Base-by-base conservation (phyloP, 2,113 vertebrate genomes). In the Ancistrus triradiatus region DNA sequence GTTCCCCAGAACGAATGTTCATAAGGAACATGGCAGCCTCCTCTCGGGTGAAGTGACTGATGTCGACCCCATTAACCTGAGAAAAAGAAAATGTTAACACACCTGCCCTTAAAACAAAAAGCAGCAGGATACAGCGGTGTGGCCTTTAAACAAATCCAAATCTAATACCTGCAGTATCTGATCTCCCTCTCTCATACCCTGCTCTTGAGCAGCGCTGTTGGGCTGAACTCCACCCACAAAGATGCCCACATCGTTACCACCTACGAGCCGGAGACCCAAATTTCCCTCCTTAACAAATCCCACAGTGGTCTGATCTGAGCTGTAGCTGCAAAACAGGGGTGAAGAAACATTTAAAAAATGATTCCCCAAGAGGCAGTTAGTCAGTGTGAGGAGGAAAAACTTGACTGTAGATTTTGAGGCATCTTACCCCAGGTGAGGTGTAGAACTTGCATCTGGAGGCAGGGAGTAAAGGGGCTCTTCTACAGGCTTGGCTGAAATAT, bases 211-310 rank as follows among this genome's bases (percentile, higher is more conserved):
- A 0, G 90, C 89, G 76, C 96, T 97, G 66, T 91, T 92, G 1
- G 90, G 90, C 73, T 97, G 95, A 65, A 98, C 91, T 0, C 90
- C 85, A 0, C 93, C 90, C 6, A 98, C 93, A 2, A 99, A 98
- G 82, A 98, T 97, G 21, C 96, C 96, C 2, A 95, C 90, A 0
- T 98, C 91, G 0, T 99, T 98, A 11, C 96, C 96, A 0, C 96
- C 96, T 0, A 95, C 91, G 21, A 99, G 88, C 47, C 88, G 88
- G 52, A 99, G 81, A 14, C 95, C 95, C 0, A 95, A 69, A 0
- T 79, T 98, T 57, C 78, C 75, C 50, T 89, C 92, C 73, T 99
- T 99, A 61, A 80, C 27, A 9, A 99, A 99, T 14, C 49, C 66
- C 57, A 95, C 85, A 0, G 75, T 65, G 4, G 84, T 87, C 3